These are phyloP conservation scores for Lottia gigantea DNA, from an alignment of 2,888 invertebrate genomes.

Conservation along the genomic window DNA sequence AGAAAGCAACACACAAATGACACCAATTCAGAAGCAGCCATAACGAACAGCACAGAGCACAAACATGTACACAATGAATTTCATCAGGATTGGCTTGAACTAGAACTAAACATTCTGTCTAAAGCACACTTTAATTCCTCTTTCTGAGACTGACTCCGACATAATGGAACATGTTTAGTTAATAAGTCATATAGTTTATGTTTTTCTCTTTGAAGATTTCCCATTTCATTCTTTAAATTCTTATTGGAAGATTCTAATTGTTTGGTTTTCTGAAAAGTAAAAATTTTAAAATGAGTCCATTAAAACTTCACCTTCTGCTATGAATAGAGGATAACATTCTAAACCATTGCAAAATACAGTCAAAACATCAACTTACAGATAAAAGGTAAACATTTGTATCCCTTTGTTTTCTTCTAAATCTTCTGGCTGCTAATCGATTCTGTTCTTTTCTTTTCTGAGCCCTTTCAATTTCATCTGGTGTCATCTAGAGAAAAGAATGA, in stretches of 20 bases:
- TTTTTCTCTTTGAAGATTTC: constrained; percentile 3
- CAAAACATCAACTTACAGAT: background rate
- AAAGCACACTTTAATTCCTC: constrained; percentile 8
- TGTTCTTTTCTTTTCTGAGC: constrained; percentile 36
- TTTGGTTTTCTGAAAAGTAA: constrained; percentile 1
- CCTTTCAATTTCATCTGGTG: constrained; percentile 45
- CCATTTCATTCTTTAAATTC: background rate
- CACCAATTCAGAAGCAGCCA: too few relatives aligned
- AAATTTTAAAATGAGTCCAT: too few relatives aligned
- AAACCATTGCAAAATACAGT: too few relatives aligned
- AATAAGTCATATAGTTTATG: constrained; percentile 1
- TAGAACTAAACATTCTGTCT: background rate
- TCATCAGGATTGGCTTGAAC: background rate
- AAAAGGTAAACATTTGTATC: constrained; percentile 6
- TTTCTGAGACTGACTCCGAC: background rate
- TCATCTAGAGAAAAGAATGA: constrained; percentile 29
- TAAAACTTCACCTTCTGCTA: too few relatives aligned
- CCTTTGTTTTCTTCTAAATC: constrained; percentile 40
- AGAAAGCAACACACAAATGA: too few relatives aligned
- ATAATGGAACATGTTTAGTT: background rate
- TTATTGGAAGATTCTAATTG: constrained; percentile 2
- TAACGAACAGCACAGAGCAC: too few relatives aligned
- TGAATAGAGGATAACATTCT: too few relatives aligned
- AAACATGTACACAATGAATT: too few relatives aligned
- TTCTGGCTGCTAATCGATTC: constrained; percentile 48